phyloP scores from a whole-genome alignment of 2,888 invertebrate species.

The Zygogramma bicolorata region DNA sequence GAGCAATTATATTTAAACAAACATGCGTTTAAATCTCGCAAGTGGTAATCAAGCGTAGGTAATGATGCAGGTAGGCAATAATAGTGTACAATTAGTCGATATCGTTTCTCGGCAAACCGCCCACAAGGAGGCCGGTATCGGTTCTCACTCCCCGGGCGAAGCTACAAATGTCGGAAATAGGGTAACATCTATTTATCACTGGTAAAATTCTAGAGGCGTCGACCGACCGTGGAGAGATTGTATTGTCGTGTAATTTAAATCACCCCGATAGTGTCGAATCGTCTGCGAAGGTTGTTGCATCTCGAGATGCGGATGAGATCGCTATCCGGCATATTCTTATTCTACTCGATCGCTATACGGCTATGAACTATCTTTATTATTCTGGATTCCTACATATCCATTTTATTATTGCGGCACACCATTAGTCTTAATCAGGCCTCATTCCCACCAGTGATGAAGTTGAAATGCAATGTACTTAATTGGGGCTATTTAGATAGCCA shows the following conservation, averaged over 20 bases:
- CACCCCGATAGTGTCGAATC: constrained; percentile 52
- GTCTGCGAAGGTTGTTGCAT: neutral
- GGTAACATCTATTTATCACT: constrained; percentile 59
- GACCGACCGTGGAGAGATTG: constrained; percentile 54
- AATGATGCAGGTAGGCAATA: constrained; percentile 55
- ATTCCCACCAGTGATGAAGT: constrained; percentile 33
- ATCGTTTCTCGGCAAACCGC: constrained; percentile 47
- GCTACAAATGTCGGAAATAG: constrained; percentile 59
- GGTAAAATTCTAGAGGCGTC: constrained; percentile 57
- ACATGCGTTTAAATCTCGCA: constrained; percentile 38
- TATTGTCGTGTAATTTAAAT: constrained; percentile 58
- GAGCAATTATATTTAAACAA: constrained; percentile 25
- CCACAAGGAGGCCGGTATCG: constrained; percentile 30
- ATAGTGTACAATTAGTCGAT: constrained; percentile 56
- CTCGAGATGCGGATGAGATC: constrained; percentile 21
- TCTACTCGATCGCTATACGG: constrained; percentile 6
- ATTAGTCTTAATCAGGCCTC: constrained; percentile 37
- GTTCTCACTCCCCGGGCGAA: constrained; percentile 48
- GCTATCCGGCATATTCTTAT: constrained; percentile 21
- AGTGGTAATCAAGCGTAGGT: constrained; percentile 48
- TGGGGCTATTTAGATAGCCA: constrained; percentile 33
- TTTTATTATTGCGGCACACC: constrained; percentile 26
- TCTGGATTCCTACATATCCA: constrained; percentile 27
- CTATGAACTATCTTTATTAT: constrained; percentile 15
- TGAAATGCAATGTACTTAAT: constrained; percentile 35